Evolutionary conservation across 2,113 vertebrate species (phyloP).

Genomic region (Bujurquina vittata): DNA sequence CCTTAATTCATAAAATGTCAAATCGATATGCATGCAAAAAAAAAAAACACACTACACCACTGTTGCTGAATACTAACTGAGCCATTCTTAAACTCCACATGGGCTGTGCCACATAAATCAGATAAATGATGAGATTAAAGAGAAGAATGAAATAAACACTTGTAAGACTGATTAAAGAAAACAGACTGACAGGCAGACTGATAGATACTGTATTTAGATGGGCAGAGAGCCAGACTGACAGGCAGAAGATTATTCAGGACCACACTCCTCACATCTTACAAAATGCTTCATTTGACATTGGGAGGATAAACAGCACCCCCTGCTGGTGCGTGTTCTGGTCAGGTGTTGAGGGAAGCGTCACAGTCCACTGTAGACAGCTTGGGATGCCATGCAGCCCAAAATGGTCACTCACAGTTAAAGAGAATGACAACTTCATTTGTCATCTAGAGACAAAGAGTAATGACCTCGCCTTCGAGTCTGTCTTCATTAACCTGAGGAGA

Average conservation of each 20-base stretch:
- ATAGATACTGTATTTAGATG: not conserved
- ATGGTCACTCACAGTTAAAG: constrained; percentile 35
- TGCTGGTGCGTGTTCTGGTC: constrained; percentile 43
- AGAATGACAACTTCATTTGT: constrained; percentile 54
- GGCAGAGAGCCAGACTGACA: constrained; percentile 16
- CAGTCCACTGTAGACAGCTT: constrained; percentile 22
- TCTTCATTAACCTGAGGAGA: constrained; percentile 29
- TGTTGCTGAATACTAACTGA: not conserved
- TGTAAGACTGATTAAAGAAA: not conserved
- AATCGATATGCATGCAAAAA: not conserved
- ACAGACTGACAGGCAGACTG: not conserved
- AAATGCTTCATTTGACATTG: constrained; percentile 21
- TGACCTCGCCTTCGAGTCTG: constrained; percentile 10
- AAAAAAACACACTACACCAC: not conserved
- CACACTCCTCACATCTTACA: not conserved
- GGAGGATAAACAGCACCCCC: constrained; percentile 62
- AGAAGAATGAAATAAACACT: not conserved
- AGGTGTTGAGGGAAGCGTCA: constrained; percentile 15
- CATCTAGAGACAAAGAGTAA: constrained; percentile 36
- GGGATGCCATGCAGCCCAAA: constrained; percentile 3
- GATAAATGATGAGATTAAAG: not conserved
- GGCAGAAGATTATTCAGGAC: constrained; percentile 19
- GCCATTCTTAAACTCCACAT: not conserved
- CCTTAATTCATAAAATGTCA: not conserved
- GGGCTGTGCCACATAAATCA: not conserved